A percentile compares a stretch with the other conserved stretches of the same genome.
phyloP scores from a whole-genome alignment of 2,113 vertebrate genomes.

The Chamaea fasciata region DNA sequence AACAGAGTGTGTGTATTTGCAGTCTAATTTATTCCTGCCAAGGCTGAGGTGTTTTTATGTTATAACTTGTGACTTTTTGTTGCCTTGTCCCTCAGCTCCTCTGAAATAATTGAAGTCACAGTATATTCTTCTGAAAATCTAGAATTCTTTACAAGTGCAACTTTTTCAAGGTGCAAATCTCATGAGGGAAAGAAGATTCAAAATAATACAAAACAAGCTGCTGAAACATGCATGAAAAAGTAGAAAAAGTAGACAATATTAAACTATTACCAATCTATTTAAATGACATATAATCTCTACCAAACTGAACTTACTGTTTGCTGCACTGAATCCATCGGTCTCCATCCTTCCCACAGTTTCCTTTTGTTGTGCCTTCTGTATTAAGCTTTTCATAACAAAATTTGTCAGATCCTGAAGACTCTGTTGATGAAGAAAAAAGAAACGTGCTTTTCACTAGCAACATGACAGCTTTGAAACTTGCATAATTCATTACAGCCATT shows the following conservation, averaged over 20 bases:
- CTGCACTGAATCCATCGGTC: constrained; percentile 93
- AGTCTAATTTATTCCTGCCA: not conserved
- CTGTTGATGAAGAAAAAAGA: constrained; percentile 65
- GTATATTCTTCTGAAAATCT: not conserved
- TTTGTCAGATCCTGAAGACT: constrained; percentile 91
- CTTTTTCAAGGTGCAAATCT: not conserved
- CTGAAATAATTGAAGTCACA: not conserved
- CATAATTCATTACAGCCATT: not conserved
- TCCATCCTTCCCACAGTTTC: constrained; percentile 94
- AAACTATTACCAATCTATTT: not conserved
- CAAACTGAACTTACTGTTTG: constrained; percentile 89
- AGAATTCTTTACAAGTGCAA: not conserved
- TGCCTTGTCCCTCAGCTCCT: not conserved
- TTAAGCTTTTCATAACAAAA: constrained; percentile 98
- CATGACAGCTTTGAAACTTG: not conserved
- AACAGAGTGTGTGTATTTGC: not conserved
- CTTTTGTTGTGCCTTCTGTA: constrained; percentile 95
- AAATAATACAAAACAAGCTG: not conserved
- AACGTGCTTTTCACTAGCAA: not conserved
- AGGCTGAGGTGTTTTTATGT: not conserved
- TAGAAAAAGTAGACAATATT: not conserved
- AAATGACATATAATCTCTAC: not conserved
- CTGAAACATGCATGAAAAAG: not conserved
- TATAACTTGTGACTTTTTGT: not conserved
- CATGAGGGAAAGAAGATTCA: not conserved